Evolutionary conservation across 1,140 invertebrate genomes (phyloP), one percentile per base, ranked within the genome.

Genomic region (Sesamia nonagrioides): DNA sequence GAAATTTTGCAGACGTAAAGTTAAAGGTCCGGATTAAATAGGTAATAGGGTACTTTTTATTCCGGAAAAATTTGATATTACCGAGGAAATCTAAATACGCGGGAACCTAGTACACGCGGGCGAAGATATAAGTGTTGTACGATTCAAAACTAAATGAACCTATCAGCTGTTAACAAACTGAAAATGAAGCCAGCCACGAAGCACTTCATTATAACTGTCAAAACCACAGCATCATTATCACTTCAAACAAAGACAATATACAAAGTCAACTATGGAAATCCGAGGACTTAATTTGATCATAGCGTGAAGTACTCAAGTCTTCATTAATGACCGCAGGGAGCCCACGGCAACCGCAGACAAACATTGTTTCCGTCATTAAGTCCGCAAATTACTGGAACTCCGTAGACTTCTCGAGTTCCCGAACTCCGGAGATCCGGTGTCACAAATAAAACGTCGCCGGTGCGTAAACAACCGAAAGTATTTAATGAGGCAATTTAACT

Each of bases 401-500:
- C 13, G 21, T 27, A 27, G 27, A 27, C 27, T 27, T 27, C 27
- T 1, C 3, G 27, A 27, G 27, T 27, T 27, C 27, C 27, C 1
- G 27, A 27, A 13, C 56, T 33, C 27, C 56, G 54, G 2, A 58
- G 11, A 15, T 21, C 11, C 54, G 27, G 11, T 15, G 21, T 6
- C 1, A 21, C 60, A 13, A 18, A 21, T 33, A 18, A 21, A 42
- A 66, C 37, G 61, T 5, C 37, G 37, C 61, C 37, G 1, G 11
- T 37, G 42, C 42, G 68, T 54, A 71, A 71, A 54, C 66, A 71
- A 52, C 66, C 66, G 18, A 35, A 54, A 71, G 48, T 69, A 37
- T 37, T 71, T 71, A 71, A 54, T 71, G 48, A 52, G 68, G 54
- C 68, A 52, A 71, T 71, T 54, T 71, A 71, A 71, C 68, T 71